Evolutionary conservation across 2,113 vertebrate species (phyloP), one percentile per base, ranked within the genome.

Genomic region (Scalopus aquaticus): DNA sequence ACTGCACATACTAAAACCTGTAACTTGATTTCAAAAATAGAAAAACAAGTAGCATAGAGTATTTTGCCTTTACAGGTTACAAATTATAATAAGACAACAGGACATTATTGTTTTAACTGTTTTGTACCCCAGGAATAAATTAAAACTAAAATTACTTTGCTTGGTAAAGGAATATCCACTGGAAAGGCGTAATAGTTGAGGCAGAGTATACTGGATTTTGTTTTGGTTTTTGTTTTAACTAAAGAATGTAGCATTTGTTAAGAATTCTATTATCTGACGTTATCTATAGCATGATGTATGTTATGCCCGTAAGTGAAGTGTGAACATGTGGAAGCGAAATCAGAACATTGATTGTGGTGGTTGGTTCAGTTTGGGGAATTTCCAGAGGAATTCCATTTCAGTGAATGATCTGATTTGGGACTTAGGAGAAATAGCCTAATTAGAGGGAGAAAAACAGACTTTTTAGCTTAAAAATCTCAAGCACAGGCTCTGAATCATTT

Each of bases 341-440:
- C 42, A 95, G 70, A 95, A 95, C 93, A 88, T 56, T 92, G 81
- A 30, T 96, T 96, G 69, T 95, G 73, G 88, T 95, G 39, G 69
- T 90, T 95, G 79, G 11, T 88, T 72, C 42, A 84, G 87, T 86
- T 96, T 76, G 91, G 97, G 96, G 97, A 97, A 93, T 96, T 97
- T 96, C 97, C 89, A 91, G 94, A 95, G 88, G 60, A 94, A 98
- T 97, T 97, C 95, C 91, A 85, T 97, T 96, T 69, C 42, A 88
- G 91, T 96, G 90, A 97, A 62, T 49, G 82, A 81, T 95, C 73
- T 88, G 35, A 87, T 73, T 89, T 95, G 92, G 49, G 28, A 42
- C 96, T 94, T 94, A 93, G 94, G 94, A 96, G 81, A 93, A 98
- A 56, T 79, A 90, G 54, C 44, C 67, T 88, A 72, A 97, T 95